These are phyloP conservation scores for Platichthys stellatus DNA, from an alignment of 2,113 vertebrate genomes.

Conservation along the genomic window DNA sequence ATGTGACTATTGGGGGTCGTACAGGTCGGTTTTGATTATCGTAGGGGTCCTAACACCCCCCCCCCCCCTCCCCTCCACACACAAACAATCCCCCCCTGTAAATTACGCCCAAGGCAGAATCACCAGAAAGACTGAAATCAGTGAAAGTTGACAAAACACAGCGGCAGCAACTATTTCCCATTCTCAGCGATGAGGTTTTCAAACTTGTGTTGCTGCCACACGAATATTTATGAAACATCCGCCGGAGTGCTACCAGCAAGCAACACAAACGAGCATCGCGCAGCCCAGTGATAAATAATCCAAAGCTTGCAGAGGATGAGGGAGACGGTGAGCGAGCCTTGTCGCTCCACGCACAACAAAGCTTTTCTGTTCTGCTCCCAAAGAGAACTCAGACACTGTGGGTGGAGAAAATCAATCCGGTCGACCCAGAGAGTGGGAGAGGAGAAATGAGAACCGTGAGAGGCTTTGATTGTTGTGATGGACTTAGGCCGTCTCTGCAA, in stretches of 20 bases:
- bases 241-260: slow-evolving; percentile 36
- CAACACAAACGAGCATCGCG: slow-evolving; percentile 41
- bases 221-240: slow-evolving; percentile 55
- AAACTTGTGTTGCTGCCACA: slow-evolving; percentile 21
- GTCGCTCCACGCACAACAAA: slow-evolving; percentile 60
- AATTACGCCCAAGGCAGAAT: too few relatives aligned
- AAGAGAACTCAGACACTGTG: slow-evolving; percentile 58
- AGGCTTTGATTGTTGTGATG: slow-evolving; percentile 66
- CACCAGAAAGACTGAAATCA: too few relatives aligned
- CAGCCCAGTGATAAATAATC: slow-evolving; percentile 64
- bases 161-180: background rate
- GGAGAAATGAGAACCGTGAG: slow-evolving; percentile 55
- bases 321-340: slow-evolving; percentile 44
- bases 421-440: slow-evolving; percentile 33
- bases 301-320: slow-evolving; percentile 53
- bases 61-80: too few relatives aligned
- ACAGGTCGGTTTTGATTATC: too few relatives aligned
- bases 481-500: slow-evolving; percentile 52
- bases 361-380: slow-evolving; percentile 62
- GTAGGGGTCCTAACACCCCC: too few relatives aligned
- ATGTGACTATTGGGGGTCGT: too few relatives aligned
- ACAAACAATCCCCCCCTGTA: too few relatives aligned
- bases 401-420: slow-evolving; percentile 69
- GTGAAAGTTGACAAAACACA: too few relatives aligned
- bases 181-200: slow-evolving; percentile 21